Base-by-base conservation (phyloP, 2,797 vertebrate genomes). In the Muscicapa comitata region DNA sequence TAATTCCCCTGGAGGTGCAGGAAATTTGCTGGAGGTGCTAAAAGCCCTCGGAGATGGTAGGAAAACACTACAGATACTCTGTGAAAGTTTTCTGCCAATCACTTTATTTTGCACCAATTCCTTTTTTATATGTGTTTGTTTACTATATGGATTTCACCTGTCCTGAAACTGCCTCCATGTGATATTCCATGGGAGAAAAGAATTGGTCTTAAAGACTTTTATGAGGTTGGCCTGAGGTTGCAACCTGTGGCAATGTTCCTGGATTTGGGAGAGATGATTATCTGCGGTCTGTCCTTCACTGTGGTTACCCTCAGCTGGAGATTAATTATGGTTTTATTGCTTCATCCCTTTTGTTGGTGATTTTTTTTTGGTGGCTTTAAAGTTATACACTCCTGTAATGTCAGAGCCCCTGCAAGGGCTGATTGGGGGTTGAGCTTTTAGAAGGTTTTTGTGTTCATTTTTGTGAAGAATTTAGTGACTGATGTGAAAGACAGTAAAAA, bases 141-240 rank as follows among this genome's bases (percentile, higher is more conserved):
- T 92, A 62, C 93, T 67, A 0, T 29, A 13, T 25, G 73, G 86
- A 90, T 94, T 93, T 95, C 26, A 37, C 71, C 80, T 82, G 31
- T n/a, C 75, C 93, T 55, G 62, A 45, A 90, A 62, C 73, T 40
- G 83, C 67, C 78, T 93, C 47, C 1, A 1, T 50, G 70, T 81
- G 70, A 70, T 81, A 88, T 92, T 95, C 95, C 71, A 66, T 0
- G 0, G 80, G 71, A 96, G 51, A 26, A 87, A 92, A 90, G 81
- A 91, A 96, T 79, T 66, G 80, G 50, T 58, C 91, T 90, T 85
- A 82, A 94, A 91, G 92, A 86, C 84, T 89, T 94, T 96, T 89
- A 94, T 94, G 84, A 93, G 73, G 24, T 81, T 84, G 91, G 79
- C 59, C 92, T 50, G 86, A 86, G 94, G 88, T 95, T 90, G 54